Conservation (phyloP, 1,140 invertebrate species). For the Trichogramma pretiosum region DNA sequence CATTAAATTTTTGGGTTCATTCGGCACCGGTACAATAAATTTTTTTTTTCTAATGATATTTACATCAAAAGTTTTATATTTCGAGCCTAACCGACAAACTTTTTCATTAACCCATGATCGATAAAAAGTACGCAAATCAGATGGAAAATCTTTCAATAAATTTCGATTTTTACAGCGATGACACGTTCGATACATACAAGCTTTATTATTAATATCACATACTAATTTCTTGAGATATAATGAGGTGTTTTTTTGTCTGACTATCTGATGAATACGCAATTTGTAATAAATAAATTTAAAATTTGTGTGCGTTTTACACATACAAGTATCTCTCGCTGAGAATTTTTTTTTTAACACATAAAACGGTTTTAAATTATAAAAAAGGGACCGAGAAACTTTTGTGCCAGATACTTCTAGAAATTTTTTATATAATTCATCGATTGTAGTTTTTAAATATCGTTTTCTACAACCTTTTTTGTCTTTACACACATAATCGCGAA, state of each 20-base stretch:
- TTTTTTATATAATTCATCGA: constrained; percentile 24
- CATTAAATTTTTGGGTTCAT: constrained; percentile 8
- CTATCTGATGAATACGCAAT: constrained; percentile 11
- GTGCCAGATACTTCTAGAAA: constrained; percentile 12
- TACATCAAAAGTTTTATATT: constrained; percentile 17
- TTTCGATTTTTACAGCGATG: constrained; percentile 14
- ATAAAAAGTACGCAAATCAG: constrained; percentile 11
- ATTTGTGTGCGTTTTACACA: constrained; percentile 11
- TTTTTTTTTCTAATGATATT: constrained; percentile 19
- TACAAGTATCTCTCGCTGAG: constrained; percentile 10
- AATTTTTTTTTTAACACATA: constrained; percentile 7
- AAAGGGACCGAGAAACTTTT: constrained; percentile 17
- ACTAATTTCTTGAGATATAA: constrained; percentile 17
- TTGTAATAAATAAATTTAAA: constrained; percentile 4
- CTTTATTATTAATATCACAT: constrained; percentile 18
- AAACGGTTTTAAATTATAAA: constrained; percentile 16
- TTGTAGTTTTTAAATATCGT: constrained; percentile 20
- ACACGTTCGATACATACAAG: constrained; percentile 19
- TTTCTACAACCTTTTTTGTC: constrained; percentile 23
- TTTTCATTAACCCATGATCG: constrained; percentile 16
- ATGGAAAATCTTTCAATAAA: constrained; percentile 5
- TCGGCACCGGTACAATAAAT: constrained; percentile 15
- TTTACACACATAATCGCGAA: too few relatives aligned
- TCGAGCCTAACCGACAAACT: constrained; percentile 12
- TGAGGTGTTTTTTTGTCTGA: constrained; percentile 10